Evolutionary conservation across 2,113 vertebrate genomes (phyloP), one percentile per base, ranked within the genome.

Genomic region (Gallinago jamesoni): DNA sequence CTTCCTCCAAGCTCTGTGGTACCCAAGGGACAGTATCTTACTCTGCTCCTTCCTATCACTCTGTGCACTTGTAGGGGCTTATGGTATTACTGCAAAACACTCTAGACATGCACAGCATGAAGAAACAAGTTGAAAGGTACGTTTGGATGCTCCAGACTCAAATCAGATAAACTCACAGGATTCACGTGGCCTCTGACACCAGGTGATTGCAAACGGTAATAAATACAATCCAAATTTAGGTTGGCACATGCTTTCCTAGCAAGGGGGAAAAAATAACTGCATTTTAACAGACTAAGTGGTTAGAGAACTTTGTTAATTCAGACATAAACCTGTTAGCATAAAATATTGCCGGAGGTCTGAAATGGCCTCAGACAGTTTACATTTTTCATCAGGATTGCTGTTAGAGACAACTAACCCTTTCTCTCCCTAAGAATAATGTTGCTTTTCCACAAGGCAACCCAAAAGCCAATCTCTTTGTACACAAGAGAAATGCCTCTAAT

Each of bases 401-500:
- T 43, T 90, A 80, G 60, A 96, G 95, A 93, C 92, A 95, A 82
- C 93, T 94, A 95, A 96, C 94, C 92, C 96, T 95, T 92, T 94
- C 84, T 90, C 67, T 94, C 69, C 95, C 89, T 82, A 77, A 89
- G 87, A 97, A 95, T 95, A 78, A 94, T 89, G 81, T 90, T 87
- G 89, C 91, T 96, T 97, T 97, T 90, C 87, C 95, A 92, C 87
- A 90, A 96, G 88, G 84, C 89, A 94, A 90, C 93, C 89, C 92
- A 97, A 97, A 97, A 97, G 79, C 96, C 91, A 86, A 64, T 92
- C 83, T 90, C 84, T 94, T 95, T 85, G 84, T 93, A 96, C 89
- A 90, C 87, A 76, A 95, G 95, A 97, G 95, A 96, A 96, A 96
- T 97, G 90, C 96, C 94, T 96, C 88, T 95, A 93, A 94, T 81